Evolutionary conservation across 2,797 vertebrate species (phyloP).

Genomic region (Dryobates pubescens): DNA sequence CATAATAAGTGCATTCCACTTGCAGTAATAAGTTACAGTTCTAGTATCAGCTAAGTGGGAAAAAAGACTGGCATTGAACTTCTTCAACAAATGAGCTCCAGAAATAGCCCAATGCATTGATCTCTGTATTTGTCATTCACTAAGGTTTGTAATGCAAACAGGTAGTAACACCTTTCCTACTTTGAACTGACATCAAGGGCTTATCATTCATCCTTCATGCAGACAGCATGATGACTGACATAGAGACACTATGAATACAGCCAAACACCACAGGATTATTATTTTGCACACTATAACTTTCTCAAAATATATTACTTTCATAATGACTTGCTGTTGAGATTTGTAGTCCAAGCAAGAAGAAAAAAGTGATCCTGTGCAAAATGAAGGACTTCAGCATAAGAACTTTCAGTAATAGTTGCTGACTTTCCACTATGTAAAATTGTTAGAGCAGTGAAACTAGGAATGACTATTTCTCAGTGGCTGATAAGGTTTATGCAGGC

Average conservation of each 20-base stretch:
- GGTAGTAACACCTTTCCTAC: not conserved
- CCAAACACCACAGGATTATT: not conserved
- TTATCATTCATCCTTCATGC: not conserved
- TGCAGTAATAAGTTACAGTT: not conserved
- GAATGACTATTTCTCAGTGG: not conserved
- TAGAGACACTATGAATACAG: not conserved
- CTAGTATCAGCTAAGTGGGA: not conserved
- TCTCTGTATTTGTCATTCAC: not conserved
- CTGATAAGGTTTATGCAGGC: not conserved
- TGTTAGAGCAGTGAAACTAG: not conserved
- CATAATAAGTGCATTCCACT: not conserved
- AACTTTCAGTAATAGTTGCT: not conserved
- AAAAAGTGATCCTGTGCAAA: conserved; percentile 3
- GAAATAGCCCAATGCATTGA: not conserved
- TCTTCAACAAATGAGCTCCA: not conserved
- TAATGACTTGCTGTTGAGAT: not conserved
- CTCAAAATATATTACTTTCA: not conserved
- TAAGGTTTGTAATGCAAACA: not conserved
- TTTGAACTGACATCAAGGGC: conserved; percentile 8
- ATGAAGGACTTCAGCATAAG: not conserved
- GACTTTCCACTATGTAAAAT: not conserved
- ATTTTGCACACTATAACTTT: conserved; percentile 1
- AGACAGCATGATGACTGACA: conserved; percentile 5
- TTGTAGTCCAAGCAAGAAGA: conserved; percentile 18
- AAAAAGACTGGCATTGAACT: not conserved